Conservation (phyloP, 2,888 invertebrate genomes). For the Drepana falcataria region DNA sequence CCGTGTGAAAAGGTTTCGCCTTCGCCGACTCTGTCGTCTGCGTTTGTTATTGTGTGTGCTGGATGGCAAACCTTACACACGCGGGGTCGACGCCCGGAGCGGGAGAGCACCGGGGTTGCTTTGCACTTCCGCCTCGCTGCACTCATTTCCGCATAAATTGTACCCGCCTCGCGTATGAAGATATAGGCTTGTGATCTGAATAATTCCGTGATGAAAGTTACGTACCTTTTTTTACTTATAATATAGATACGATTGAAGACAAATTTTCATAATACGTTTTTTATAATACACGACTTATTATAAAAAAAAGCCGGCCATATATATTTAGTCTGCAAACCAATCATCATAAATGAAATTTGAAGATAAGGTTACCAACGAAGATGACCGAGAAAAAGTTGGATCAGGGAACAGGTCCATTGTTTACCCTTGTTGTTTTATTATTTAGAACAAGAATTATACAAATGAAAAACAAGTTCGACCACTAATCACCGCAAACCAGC, state of each 20-base stretch:
- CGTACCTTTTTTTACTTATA: neutral
- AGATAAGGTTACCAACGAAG: too few relatives aligned
- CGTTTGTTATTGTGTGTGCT: constrained; percentile 27
- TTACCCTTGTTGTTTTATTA: too few relatives aligned
- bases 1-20: constrained; percentile 17
- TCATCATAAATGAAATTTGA: too few relatives aligned
- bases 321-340: too few relatives aligned
- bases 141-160: constrained; percentile 75
- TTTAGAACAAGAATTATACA: constrained; percentile 20
- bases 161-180: constrained; percentile 54
- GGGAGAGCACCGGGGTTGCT: constrained; percentile 56
- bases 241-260: too few relatives aligned
- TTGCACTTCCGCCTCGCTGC: constrained; percentile 73
- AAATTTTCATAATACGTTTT: too few relatives aligned
- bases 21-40: constrained; percentile 18
- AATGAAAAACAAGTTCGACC: constrained; percentile 22
- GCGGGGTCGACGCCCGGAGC: constrained; percentile 61
- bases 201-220: neutral
- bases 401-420: too few relatives aligned
- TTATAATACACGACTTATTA: too few relatives aligned
- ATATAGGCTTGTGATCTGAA: constrained; percentile 33
- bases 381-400: too few relatives aligned
- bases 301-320: too few relatives aligned
- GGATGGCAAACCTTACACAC: constrained; percentile 14
- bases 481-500: constrained; percentile 58